Base-by-base conservation (phyloP, 2,888 invertebrate species). In the Parnassius mnemosyne region DNA sequence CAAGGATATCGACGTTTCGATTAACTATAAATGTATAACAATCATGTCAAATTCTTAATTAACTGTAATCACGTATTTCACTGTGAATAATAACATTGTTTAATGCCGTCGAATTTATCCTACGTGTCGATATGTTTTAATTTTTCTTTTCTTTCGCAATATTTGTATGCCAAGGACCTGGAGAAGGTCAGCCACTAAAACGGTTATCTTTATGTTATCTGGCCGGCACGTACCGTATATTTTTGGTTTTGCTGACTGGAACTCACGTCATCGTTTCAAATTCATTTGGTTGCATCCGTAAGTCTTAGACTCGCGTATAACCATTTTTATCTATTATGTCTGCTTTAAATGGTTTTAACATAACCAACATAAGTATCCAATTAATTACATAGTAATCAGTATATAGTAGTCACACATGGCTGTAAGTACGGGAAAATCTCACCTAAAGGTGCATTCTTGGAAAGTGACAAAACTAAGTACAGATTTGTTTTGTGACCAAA, bases 151-250 rank as follows among this genome's bases (percentile, higher is more conserved):
- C 67, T 87, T 84, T 87, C 78, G 81, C 80, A 86, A 87, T 72
- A 65, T 75, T 82, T 83, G 79, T 84, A 78, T 84, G 84, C 80
- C 89, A 87, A 87, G 89, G 87, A 85, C 82, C 79, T 77, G 77
- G 72, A 80, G 87, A 87, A 90, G 89, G 90, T 85, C 84, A 77
- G 73, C 77, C 76, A 78, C 88, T 85, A 86, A 88, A 87, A 85
- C 82, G 83, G 87, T 80, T 85, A 90, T 90, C 90, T 90, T 89
- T 86, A 89, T 88, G 81, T 83, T 86, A 88, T 87, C 87, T 84
- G 73, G 74, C 69, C 59, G 75, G 75, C 76, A 78, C 76, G 79
- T 75, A 75, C 68, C 70, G 72, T 75, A 75, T 78, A 73, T 77
- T 82, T 84, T 82, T 76, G 75, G 75, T 81, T 80, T 79, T 70